These are phyloP conservation scores for Saccopteryx bilineata DNA, from an alignment of 2,113 vertebrate species.

Conservation along the genomic window DNA sequence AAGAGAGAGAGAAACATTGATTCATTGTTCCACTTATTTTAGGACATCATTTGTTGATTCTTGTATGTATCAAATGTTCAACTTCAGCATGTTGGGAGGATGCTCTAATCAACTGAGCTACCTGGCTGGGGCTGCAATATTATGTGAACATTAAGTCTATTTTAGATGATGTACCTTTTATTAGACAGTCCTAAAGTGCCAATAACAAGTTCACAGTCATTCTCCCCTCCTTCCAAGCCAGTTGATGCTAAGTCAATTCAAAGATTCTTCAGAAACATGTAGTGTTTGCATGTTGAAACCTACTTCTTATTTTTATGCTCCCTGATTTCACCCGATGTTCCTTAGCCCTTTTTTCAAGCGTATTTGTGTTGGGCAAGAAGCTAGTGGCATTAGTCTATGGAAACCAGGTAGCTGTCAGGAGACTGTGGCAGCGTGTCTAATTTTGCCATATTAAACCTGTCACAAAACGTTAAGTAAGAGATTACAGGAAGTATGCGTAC, in stretches of 20 bases:
- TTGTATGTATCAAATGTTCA: too few species aligned
- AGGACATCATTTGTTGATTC: too few species aligned
- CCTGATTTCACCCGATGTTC: constrained; percentile 79
- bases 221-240: not conserved
- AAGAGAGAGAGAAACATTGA: too few species aligned
- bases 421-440: constrained; percentile 86
- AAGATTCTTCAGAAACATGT: constrained; percentile 52
- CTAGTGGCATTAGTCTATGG: constrained; percentile 81
- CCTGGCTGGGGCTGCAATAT: too few species aligned
- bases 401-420: constrained; percentile 86
- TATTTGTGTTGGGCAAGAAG: constrained; percentile 84
- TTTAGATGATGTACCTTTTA: not conserved
- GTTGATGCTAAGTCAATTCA: constrained; percentile 31
- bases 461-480: constrained; percentile 87
- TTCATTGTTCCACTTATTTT: too few species aligned
- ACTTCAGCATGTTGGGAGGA: too few species aligned
- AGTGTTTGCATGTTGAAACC: constrained; percentile 34
- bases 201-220: not conserved
- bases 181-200: not conserved
- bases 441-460: constrained; percentile 87
- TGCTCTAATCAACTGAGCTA: too few species aligned
- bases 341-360: constrained; percentile 77
- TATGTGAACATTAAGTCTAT: not conserved
- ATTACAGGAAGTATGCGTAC: constrained; percentile 85
- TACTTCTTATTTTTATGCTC: constrained; percentile 71